phyloP scores from a whole-genome alignment of 2,888 invertebrate species.

The Ctenicera cuprea region DNA sequence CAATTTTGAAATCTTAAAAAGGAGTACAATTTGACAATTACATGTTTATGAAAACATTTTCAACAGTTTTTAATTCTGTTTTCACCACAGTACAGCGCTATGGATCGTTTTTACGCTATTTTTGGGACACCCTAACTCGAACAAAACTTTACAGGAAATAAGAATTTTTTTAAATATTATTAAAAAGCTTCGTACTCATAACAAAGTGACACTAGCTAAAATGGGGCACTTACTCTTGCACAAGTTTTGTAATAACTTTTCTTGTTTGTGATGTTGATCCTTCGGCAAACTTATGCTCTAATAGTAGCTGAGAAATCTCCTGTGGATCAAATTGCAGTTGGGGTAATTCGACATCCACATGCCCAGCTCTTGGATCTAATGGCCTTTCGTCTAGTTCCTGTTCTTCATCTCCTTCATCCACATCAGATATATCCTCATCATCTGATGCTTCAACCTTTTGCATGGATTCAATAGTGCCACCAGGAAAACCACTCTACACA shows the following conservation, averaged over 20 bases:
- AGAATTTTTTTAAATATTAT: no score
- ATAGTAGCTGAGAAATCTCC: conserved; percentile 75
- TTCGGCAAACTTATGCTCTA: conserved; percentile 72
- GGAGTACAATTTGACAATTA: no score
- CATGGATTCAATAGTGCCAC: conserved; percentile 80
- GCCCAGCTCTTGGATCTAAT: conserved; percentile 87
- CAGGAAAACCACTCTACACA: conserved; percentile 82
- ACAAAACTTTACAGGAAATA: no score
- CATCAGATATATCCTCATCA: conserved; percentile 67
- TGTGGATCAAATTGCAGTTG: conserved; percentile 80
- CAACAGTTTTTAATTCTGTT: no score
- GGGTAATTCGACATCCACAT: conserved; percentile 83
- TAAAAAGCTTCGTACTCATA: no score
- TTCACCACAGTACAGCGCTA: no score
- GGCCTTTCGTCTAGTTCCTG: conserved; percentile 57
- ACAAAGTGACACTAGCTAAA: no score
- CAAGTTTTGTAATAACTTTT: conserved; percentile 74
- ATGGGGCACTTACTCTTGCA: conserved; percentile 72
- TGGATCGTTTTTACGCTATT: no score
- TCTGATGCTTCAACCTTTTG: conserved; percentile 74
- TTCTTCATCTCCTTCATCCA: conserved; percentile 61
- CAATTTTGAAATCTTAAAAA: no score
- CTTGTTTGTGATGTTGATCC: conserved; percentile 76
- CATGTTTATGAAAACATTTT: no score
- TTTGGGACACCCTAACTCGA: no score